Percentiles rank a stretch among this genome's conserved stretches.
These are phyloP conservation scores for Karalla daura DNA, from an alignment of 2,797 vertebrate species.

Conservation along the genomic window DNA sequence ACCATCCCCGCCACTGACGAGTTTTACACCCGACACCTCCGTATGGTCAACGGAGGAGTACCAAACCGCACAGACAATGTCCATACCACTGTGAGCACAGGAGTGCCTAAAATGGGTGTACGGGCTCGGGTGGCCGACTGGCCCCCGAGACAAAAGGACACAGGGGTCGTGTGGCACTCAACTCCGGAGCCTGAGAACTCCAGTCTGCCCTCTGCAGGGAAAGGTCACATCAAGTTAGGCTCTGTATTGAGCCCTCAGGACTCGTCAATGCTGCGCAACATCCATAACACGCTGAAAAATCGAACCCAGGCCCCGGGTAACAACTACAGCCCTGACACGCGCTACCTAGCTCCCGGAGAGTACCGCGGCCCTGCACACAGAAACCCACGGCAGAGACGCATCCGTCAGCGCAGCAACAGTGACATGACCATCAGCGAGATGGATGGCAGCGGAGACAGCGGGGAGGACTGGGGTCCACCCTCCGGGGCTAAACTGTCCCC, in stretches of 20 bases:
- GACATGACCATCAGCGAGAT: slow-evolving; percentile 97
- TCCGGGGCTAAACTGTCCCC: slow-evolving; percentile 90
- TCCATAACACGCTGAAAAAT: slow-evolving; percentile 92
- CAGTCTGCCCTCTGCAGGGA: slow-evolving; percentile 74
- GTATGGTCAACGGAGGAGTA: slow-evolving; percentile 90
- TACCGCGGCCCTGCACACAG: slow-evolving; percentile 87
- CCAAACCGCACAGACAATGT: slow-evolving; percentile 87
- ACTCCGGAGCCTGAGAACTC: slow-evolving; percentile 66
- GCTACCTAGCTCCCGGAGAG: slow-evolving; percentile 89
- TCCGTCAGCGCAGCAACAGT: slow-evolving; percentile 96
- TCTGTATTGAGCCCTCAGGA: slow-evolving; percentile 89
- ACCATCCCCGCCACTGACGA: slow-evolving; percentile 92
- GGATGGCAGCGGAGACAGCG: slow-evolving; percentile 93
- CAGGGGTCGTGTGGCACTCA: slow-evolving; percentile 69
- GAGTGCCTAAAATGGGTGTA: slow-evolving; percentile 98
- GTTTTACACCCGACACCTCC: slow-evolving; percentile 92
- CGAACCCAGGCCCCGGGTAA: slow-evolving; percentile 83
- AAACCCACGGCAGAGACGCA: slow-evolving; percentile 88
- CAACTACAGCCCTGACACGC: slow-evolving; percentile 85
- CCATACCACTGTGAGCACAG: slow-evolving; percentile 87
- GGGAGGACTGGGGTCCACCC: slow-evolving; percentile 91
- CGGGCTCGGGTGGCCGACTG: slow-evolving; percentile 96
- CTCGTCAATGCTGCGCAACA: slow-evolving; percentile 94
- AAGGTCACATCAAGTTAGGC: slow-evolving; percentile 90
- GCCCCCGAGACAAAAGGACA: slow-evolving; percentile 92